These are phyloP conservation scores for Quadroppia sp. DNA, from an alignment of 2,888 invertebrate species.

Conservation along the genomic window DNA sequence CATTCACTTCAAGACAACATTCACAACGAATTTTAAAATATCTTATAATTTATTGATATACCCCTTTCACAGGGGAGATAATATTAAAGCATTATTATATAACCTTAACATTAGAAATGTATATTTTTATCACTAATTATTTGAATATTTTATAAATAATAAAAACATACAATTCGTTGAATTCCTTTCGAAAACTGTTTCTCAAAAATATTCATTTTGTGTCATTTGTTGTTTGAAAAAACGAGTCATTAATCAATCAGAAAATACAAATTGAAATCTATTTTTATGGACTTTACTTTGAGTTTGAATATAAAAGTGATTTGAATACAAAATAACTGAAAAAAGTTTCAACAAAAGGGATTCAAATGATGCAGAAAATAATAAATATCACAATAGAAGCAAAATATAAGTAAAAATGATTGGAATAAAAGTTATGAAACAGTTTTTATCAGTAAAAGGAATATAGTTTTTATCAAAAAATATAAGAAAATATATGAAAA, in stretches of 20 bases:
- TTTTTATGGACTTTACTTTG: not conserved
- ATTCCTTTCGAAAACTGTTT: no score
- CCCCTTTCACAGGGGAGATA: no score
- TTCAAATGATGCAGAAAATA: constrained; percentile 32
- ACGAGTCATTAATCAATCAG: not conserved
- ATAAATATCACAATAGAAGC: constrained; percentile 21
- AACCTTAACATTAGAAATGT: no score
- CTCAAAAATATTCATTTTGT: no score
- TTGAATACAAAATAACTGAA: not conserved
- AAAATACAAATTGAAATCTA: not conserved
- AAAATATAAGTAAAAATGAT: constrained; percentile 28
- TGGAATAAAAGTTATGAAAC: constrained; percentile 26
- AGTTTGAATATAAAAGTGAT: not conserved
- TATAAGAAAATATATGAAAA: not conserved
- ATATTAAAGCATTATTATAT: no score
- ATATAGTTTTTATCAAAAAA: not conserved
- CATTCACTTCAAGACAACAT: no score
- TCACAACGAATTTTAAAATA: no score
- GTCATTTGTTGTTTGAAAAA: not conserved
- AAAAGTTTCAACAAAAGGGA: constrained; percentile 20
- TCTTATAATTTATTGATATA: no score
- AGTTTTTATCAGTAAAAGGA: not conserved
- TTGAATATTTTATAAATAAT: no score
- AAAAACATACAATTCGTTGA: no score
- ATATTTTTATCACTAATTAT: no score